Evolutionary conservation across 2,888 invertebrate species (phyloP).

Genomic region (Petrolisthes cinctipes): DNA sequence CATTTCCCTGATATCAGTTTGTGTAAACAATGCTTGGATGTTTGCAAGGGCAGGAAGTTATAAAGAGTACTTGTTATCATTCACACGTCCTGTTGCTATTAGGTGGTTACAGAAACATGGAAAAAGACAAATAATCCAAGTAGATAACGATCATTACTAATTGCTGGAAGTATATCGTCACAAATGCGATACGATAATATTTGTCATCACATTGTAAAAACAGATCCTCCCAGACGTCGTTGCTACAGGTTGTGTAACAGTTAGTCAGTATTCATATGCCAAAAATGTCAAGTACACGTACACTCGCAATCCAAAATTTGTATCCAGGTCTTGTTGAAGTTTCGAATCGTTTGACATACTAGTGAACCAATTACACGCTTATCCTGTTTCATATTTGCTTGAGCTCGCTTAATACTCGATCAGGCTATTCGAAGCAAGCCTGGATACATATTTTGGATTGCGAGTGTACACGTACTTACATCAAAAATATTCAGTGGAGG

Average conservation of each 20-base stretch:
- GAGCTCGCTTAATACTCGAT: too few relatives aligned
- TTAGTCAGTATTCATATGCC: background rate
- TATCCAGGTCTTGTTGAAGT: too few relatives aligned
- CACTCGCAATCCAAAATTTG: too few relatives aligned
- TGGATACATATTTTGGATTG: too few relatives aligned
- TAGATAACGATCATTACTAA: constrained; percentile 2
- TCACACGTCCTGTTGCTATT: constrained; percentile 28
- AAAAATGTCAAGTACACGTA: too few relatives aligned
- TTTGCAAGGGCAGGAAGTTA: constrained; percentile 24
- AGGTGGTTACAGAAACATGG: constrained; percentile 16
- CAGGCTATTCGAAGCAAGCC: too few relatives aligned
- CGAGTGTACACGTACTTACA: too few relatives aligned
- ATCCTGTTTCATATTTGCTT: too few relatives aligned
- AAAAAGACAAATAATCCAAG: constrained; percentile 23
- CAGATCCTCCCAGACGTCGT: constrained; percentile 12
- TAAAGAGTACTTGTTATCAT: constrained; percentile 21
- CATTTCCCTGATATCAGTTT: constrained; percentile 6
- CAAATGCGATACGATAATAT: constrained; percentile 15
- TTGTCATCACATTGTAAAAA: constrained; percentile 10
- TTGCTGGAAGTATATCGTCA: background rate
- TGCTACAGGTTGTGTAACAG: background rate
- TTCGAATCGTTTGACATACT: too few relatives aligned
- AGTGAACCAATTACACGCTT: too few relatives aligned
- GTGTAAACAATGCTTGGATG: constrained; percentile 27
- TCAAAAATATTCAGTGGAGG: too few relatives aligned